Evolutionary conservation across 2,113 vertebrate species (phyloP), one percentile per base, ranked within the genome.

Genomic region (Orthochromis malagaraziensis): DNA sequence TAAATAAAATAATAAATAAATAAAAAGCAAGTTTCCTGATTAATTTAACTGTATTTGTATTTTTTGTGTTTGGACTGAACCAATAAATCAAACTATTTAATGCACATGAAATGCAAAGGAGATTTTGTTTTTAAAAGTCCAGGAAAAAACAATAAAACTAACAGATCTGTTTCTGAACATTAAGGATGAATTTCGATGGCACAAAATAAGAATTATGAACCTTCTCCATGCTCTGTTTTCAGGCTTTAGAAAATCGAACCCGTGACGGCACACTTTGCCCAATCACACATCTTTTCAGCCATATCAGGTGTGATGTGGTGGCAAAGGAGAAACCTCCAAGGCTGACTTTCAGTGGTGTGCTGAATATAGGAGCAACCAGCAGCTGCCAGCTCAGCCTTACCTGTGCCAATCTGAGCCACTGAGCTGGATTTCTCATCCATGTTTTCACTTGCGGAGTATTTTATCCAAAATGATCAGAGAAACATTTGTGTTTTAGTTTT

Each of bases 111-210:
- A 65, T 65, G 10, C 33, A 65, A 73, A 45, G 21, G 58, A 63
- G 58, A 63, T 63, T 63, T 63, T 63, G 29, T 33, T 63, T 63
- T 63, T 63, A 19, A 65, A 65, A n/a, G 68, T 73, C 21, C 68
- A 73, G 40, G 21, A 75, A 75, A 29, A 75, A 75, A 29, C 33
- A 45, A 47, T 26, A 0, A 45, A 45, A 45, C 40, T 16, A 45
- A 45, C 13, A 73, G 14, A 26, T 16, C 40, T 45, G 0, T 45
- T 45, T 73, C 8, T 73, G 68, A 73, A 73, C 21, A 16, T 70
- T 26, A 70, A 70, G 3, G 21, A 16, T 73, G 40, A 24, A 1
- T 73, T 17, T 73, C 3, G 2, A 17, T 73, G 0, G n/a, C 35
- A 4, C 38, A 24, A 42, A 70, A 75, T 47, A 26, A 47, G 40